phyloP scores from a whole-genome alignment of 1,140 invertebrate species.

The Forficula auricularia region DNA sequence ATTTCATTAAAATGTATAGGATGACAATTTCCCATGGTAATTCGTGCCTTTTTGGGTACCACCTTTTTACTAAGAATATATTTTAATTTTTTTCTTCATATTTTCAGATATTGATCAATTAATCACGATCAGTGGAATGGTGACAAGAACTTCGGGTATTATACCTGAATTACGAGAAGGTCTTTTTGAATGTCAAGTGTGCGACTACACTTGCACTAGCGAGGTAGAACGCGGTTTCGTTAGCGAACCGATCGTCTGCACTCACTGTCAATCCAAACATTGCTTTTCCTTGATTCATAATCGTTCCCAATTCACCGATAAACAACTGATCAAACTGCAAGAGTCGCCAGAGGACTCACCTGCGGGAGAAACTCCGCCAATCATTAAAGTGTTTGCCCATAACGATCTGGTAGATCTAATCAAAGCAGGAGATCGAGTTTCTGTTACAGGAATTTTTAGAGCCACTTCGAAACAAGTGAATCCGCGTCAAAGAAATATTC shows the following conservation, averaged over 20 bases:
- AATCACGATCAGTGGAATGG: constrained; percentile 94
- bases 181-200: constrained; percentile 90
- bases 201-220: constrained; percentile 57
- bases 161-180: constrained; percentile 97
- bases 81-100: constrained; percentile 9
- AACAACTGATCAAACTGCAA: constrained; percentile 95
- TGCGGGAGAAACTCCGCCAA: constrained; percentile 92
- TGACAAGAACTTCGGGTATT: constrained; percentile 84
- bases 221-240: constrained; percentile 90
- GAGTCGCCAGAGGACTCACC: constrained; percentile 99
- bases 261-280: constrained; percentile 84
- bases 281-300: constrained; percentile 91
- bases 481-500: constrained; percentile 64
- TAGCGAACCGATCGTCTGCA: constrained; percentile 83
- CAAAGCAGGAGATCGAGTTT: constrained; percentile 84
- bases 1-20: background rate
- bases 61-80: background rate
- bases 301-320: constrained; percentile 89
- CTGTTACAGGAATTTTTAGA: constrained; percentile 89
- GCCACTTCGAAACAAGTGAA: constrained; percentile 73
- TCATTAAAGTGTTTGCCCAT: constrained; percentile 79
- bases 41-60: background rate
- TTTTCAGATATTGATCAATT: constrained; percentile 88
- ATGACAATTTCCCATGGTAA: constrained; percentile 1
- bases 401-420: constrained; percentile 90